These are phyloP conservation scores for Anthonomus grandis DNA, from an alignment of 1,140 invertebrate species.

Conservation along the genomic window DNA sequence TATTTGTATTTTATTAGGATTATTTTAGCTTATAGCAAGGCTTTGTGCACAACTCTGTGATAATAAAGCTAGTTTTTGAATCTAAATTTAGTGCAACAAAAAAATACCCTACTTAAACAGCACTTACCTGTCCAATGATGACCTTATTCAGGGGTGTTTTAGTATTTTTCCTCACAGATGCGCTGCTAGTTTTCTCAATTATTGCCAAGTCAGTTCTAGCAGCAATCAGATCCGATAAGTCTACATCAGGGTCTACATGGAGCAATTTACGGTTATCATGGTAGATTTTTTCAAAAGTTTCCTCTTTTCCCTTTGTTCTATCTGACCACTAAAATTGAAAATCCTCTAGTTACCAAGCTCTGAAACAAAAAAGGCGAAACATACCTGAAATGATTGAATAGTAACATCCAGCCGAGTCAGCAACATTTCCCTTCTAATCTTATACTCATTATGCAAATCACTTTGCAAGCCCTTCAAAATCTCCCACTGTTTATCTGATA, in stretches of 20 bases:
- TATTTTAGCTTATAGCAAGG: too few species aligned
- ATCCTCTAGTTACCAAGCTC: background rate
- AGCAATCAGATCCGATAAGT: slow-evolving; percentile 71
- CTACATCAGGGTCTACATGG: slow-evolving; percentile 59
- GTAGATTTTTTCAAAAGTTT: slow-evolving; percentile 69
- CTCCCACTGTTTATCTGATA: slow-evolving; percentile 82
- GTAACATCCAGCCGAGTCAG: slow-evolving; percentile 90
- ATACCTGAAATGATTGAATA: slow-evolving; percentile 80
- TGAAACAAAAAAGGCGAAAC: slow-evolving; percentile 7
- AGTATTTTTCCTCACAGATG: slow-evolving; percentile 74
- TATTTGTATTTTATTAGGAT: too few species aligned
- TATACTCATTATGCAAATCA: slow-evolving; percentile 78
- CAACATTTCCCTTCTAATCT: slow-evolving; percentile 79
- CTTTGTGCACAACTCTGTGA: too few species aligned
- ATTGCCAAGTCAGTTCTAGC: slow-evolving; percentile 77
- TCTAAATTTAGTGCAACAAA: background rate
- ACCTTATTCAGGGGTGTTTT: slow-evolving; percentile 79
- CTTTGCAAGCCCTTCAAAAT: slow-evolving; percentile 64
- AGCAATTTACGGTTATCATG: slow-evolving; percentile 64
- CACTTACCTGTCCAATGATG: slow-evolving; percentile 70
- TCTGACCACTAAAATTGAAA: slow-evolving; percentile 76
- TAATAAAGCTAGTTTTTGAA: slow-evolving; percentile 7
- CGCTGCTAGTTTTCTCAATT: slow-evolving; percentile 85
- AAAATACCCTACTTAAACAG: too few species aligned
- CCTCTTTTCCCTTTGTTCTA: slow-evolving; percentile 67